A percentile compares a stretch with the other conserved stretches of the same genome.
phyloP scores from a whole-genome alignment of 2,797 vertebrate species.

The Micropoecilia bifurca region DNA sequence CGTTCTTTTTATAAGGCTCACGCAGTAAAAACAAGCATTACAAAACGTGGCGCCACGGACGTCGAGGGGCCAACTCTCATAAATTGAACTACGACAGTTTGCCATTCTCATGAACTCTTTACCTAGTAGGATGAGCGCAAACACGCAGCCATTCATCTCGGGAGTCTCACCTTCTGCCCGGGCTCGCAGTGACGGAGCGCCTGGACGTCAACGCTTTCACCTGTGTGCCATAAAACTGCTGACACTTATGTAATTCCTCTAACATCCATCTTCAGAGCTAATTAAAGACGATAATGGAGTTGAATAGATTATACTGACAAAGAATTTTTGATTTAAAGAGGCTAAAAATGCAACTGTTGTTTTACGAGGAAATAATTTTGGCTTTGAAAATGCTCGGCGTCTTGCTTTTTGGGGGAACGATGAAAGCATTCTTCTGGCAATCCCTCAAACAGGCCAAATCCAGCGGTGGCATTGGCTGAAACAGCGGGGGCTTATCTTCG shows the following conservation, averaged over 20 bases:
- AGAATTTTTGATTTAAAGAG: conserved; percentile 5
- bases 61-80: conserved; percentile 66
- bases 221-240: conserved; percentile 9
- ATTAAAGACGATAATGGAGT: conserved; percentile 25
- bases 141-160: conserved; percentile 62
- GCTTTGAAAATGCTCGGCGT: conserved; percentile 61
- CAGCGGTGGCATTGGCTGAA: conserved; percentile 70
- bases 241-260: not conserved
- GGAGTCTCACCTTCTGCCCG: conserved; percentile 27
- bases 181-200: conserved; percentile 35
- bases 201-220: conserved; percentile 23
- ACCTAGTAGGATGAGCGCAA: conserved; percentile 63
- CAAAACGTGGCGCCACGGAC: conserved; percentile 66
- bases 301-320: not conserved
- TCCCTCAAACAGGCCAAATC: conserved; percentile 75
- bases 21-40: conserved; percentile 65
- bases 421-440: conserved; percentile 85
- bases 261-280: conserved; percentile 20
- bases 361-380: conserved; percentile 60
- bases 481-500: conserved; percentile 74
- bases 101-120: conserved; percentile 78
- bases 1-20: conserved; percentile 49
- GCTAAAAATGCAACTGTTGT: conserved; percentile 53
- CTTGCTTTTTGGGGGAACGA: conserved; percentile 70
- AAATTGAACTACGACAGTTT: conserved; percentile 71